Evolutionary conservation across 2,113 vertebrate genomes (phyloP), one percentile per base, ranked within the genome.

Genomic region (Cyprinus carpio): DNA sequence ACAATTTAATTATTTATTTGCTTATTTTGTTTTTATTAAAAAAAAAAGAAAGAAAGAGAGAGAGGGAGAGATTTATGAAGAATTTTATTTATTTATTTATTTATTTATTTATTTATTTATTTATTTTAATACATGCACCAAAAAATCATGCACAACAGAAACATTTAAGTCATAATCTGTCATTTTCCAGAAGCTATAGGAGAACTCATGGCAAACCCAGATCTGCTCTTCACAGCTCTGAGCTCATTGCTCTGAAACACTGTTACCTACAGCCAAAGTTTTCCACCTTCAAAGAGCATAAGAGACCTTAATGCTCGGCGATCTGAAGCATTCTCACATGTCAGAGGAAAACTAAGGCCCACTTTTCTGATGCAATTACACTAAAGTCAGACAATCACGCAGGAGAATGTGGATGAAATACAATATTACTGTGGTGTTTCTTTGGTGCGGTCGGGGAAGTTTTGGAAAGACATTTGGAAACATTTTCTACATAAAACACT

Each of bases 401-500:
- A 94, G 94, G 94, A 95, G 94, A 96, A 95, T 95, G 93, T 88
- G 90, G 91, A 93, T 92, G 96, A 97, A 97, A 96, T 92, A 95
- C 96, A 96, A 98, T 97, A 96, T 96, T 96, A 96, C 93, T 92
- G 95, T 96, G 97, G 96, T 94, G 93, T 94, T 89, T 95, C 95
- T 98, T 97, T 97, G 95, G 96, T 97, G 96, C 93, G 95, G 96
- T 97, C 97, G 96, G 95, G 96, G 96, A 95, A 93, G 94, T 92
- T 96, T 94, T 86, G 93, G 54, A 93, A 93, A 95, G 97, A 97
- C 96, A 98, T 97, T 98, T 98, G 97, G 96, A 99, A 97, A 94
- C 96, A 92, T 97, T 98, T 99, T 98, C 94, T 96, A 96, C 94
- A 95, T 96, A 96, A 96, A 97, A 95, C 96, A 94, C 95, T 97